phyloP scores from a whole-genome alignment of 2,797 vertebrate genomes.

The Bradypus variegatus region DNA sequence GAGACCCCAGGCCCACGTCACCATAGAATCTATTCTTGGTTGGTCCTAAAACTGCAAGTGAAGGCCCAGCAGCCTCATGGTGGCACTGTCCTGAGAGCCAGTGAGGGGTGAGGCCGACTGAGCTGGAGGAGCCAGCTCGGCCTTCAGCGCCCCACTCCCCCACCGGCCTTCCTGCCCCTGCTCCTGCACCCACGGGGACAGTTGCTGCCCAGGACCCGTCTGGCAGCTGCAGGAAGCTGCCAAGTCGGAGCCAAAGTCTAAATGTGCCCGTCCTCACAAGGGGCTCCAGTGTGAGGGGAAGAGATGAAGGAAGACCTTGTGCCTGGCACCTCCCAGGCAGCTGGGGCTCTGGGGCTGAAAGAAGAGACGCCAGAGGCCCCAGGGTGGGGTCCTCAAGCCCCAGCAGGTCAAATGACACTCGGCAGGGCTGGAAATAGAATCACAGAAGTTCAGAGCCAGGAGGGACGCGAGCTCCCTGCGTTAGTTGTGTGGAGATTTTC shows the following conservation, averaged over 20 bases:
- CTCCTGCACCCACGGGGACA: not conserved
- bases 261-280: not conserved
- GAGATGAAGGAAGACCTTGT: not conserved
- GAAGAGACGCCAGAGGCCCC: not conserved
- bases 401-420: not conserved
- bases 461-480: not conserved
- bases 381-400: not conserved
- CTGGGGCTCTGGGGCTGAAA: not conserved
- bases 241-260: not conserved
- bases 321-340: not conserved
- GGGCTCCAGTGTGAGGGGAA: not conserved
- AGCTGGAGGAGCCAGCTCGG: rapidly evolving
- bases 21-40: not conserved
- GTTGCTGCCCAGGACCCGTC: not conserved
- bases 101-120: not conserved
- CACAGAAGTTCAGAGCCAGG: not conserved
- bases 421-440: not conserved
- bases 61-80: not conserved
- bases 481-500: not conserved
- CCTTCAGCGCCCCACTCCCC: not conserved
- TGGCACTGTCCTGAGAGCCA: not conserved
- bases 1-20: rapidly evolving
- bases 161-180: rapidly evolving
- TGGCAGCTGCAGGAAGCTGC: constrained; percentile 43
- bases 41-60: not conserved